These are phyloP conservation scores for Pollenia griseotomentosa DNA, from an alignment of 2,888 invertebrate genomes.

Conservation along the genomic window DNA sequence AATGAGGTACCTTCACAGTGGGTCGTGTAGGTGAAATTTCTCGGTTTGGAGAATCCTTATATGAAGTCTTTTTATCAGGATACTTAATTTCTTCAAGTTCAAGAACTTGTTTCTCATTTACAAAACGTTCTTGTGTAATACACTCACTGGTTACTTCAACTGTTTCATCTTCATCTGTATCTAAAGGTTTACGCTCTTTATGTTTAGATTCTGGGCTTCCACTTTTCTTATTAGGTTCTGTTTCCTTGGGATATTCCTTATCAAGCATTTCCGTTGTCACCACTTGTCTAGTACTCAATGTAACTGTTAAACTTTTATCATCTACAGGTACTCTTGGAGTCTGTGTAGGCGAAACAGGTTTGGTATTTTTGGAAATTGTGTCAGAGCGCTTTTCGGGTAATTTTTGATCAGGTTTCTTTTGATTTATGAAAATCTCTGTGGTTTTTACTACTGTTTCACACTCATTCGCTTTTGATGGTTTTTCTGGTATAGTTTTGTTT, in stretches of 20 bases:
- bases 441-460: background rate
- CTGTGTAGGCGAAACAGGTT: constrained; percentile 34
- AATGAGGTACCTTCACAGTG: background rate
- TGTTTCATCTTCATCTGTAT: constrained; percentile 18
- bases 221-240: background rate
- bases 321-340: background rate
- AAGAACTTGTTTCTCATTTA: constrained; percentile 1
- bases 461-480: constrained; percentile 10
- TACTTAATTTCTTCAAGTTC: background rate
- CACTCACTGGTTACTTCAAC: constrained; percentile 13
- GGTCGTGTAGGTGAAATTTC: background rate
- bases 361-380: background rate
- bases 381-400: background rate
- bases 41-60: background rate
- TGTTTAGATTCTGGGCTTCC: no score
- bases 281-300: background rate
- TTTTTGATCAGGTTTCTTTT: background rate
- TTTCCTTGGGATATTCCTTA: constrained; percentile 8
- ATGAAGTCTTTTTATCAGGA: background rate
- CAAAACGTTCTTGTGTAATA: background rate
- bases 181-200: background rate
- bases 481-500: background rate
- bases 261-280: background rate
- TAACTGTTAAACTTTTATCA: background rate
- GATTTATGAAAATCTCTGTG: background rate